Conservation (phyloP, 2,888 invertebrate species). For the Sicus ferrugineus region DNA sequence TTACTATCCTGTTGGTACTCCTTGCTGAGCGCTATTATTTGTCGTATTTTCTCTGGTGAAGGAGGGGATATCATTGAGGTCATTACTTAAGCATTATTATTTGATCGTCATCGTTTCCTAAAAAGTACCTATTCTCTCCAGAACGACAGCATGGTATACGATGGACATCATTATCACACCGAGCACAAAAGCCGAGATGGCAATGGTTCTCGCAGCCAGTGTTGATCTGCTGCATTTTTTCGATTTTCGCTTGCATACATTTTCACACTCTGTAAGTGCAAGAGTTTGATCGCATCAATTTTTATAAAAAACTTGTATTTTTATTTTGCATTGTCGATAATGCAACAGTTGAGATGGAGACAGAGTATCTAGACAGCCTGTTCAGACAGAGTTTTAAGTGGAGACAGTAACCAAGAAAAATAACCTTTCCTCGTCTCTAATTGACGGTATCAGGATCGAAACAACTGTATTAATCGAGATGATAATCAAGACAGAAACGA, state of each 20-base stretch:
- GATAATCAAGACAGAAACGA: no score
- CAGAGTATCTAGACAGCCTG: no score
- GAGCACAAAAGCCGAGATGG: slow-evolving; percentile 47
- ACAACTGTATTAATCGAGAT: no score
- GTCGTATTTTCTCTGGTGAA: slow-evolving; percentile 47
- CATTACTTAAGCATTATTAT: background rate
- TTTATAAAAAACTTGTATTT: no score
- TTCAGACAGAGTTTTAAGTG: no score
- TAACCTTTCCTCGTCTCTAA: no score
- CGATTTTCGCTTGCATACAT: slow-evolving; percentile 39
- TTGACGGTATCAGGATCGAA: no score
- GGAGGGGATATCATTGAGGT: background rate
- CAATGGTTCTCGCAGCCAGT: slow-evolving; percentile 44
- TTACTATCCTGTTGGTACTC: slow-evolving; percentile 38
- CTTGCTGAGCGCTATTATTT: slow-evolving; percentile 46
- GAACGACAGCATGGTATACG: slow-evolving; percentile 53
- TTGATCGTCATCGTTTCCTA: background rate
- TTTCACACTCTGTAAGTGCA: slow-evolving; percentile 46
- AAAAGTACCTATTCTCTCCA: slow-evolving; percentile 51
- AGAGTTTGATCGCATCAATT: no score
- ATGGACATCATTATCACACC: slow-evolving; percentile 49
- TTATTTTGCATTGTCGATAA: no score
- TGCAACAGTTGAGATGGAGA: no score
- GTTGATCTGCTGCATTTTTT: slow-evolving; percentile 45
- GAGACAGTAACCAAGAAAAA: no score